Percentiles rank a stretch among this genome's conserved stretches.
Conservation (phyloP, 1,140 invertebrate genomes). For the Cotesia vestalis region DNA sequence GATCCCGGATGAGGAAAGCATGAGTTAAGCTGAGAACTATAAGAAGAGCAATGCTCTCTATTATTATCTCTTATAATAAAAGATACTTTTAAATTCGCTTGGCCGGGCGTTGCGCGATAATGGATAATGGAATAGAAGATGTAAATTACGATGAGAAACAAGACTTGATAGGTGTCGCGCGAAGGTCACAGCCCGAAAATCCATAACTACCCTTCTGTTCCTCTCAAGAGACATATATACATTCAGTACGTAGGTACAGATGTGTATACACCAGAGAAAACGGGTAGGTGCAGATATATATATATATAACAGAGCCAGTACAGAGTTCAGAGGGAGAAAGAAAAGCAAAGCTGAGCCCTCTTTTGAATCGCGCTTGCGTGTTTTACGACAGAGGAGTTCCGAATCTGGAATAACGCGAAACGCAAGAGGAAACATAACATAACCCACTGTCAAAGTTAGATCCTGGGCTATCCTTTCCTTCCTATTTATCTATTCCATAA, state of each 20-base stretch:
- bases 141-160: conserved; percentile 34
- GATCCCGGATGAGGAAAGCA: too few species aligned
- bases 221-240: conserved; percentile 3
- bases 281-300: conserved; percentile 9
- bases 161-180: conserved; percentile 40
- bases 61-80: too few species aligned
- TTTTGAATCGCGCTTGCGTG: conserved; percentile 36
- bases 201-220: conserved; percentile 52
- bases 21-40: too few species aligned
- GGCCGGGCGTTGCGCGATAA: background rate
- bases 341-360: too few species aligned
- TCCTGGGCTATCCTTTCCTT: background rate
- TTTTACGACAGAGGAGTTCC: too few species aligned
- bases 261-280: conserved; percentile 13
- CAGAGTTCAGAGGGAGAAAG: conserved; percentile 18
- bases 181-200: conserved; percentile 58
- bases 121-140: conserved; percentile 16
- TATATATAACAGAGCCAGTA: conserved; percentile 2
- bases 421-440: too few species aligned
- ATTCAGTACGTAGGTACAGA: conserved; percentile 14
- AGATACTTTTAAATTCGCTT: too few species aligned
- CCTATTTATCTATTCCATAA: background rate
- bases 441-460: conserved; percentile 8
- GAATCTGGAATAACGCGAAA: too few species aligned
- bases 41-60: too few species aligned